Conservation (phyloP, 2,888 invertebrate genomes). For the Rotaria socialis region DNA sequence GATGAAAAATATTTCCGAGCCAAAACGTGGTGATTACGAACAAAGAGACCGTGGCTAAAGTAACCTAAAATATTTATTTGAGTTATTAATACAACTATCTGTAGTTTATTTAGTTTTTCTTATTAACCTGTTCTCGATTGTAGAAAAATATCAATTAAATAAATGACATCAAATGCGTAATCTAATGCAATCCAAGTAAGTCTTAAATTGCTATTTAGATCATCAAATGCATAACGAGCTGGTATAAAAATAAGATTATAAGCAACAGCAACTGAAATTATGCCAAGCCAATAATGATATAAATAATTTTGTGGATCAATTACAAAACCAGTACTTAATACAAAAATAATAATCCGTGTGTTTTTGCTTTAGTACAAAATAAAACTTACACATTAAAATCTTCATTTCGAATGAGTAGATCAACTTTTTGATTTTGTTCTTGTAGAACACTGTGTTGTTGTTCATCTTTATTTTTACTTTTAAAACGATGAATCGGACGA, state of each 20-base stretch:
- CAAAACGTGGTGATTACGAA: slow-evolving; percentile 55
- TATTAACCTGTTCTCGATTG: slow-evolving; percentile 79
- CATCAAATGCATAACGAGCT: slow-evolving; percentile 84
- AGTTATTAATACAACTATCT: slow-evolving; percentile 22
- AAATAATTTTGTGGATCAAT: slow-evolving; percentile 74
- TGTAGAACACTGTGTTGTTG: neutral
- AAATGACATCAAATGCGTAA: slow-evolving; percentile 79
- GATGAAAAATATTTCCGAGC: slow-evolving; percentile 55
- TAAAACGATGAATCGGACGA: neutral
- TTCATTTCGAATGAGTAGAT: neutral
- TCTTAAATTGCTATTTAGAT: slow-evolving; percentile 76
- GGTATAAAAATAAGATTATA: slow-evolving; percentile 87
- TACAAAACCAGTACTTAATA: slow-evolving; percentile 58
- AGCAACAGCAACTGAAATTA: slow-evolving; percentile 79
- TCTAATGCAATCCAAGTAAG: slow-evolving; percentile 79
- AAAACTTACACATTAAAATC: neutral
- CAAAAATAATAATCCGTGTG: too few relatives aligned
- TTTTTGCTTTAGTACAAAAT: too few relatives aligned
- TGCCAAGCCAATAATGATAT: slow-evolving; percentile 82
- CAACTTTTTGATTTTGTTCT: neutral
- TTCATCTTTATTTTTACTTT: neutral
- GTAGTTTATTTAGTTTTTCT: neutral
- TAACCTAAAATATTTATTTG: slow-evolving; percentile 52
- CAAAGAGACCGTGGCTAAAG: slow-evolving; percentile 60
- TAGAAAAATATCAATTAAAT: slow-evolving; percentile 77